Conservation (phyloP, 1,140 invertebrate genomes). For the Lithobius niger region DNA sequence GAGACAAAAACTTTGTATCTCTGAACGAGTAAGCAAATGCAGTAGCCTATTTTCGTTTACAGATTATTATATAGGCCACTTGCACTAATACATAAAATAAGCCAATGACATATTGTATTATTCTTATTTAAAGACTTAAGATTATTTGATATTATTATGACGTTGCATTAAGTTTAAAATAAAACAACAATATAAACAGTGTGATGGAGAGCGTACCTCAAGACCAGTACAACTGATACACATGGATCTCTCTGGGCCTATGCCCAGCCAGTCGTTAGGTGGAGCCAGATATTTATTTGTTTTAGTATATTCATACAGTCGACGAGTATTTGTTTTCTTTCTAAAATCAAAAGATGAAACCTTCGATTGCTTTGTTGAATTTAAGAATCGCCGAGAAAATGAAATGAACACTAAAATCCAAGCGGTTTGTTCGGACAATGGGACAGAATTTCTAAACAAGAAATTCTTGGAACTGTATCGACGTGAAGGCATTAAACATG, state of each 20-base stretch:
- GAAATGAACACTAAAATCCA: conserved; percentile 5
- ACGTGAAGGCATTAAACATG: conserved; percentile 16
- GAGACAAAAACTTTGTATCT: too few species aligned
- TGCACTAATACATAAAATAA: too few species aligned
- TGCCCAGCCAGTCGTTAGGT: conserved; percentile 26
- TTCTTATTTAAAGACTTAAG: too few species aligned
- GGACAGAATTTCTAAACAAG: conserved; percentile 11
- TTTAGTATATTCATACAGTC: conserved; percentile 33
- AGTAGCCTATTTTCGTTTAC: too few species aligned
- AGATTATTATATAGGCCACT: too few species aligned
- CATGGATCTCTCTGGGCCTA: conserved; percentile 33
- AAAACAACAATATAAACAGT: too few species aligned
- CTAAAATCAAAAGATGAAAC: conserved; percentile 28
- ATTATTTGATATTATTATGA: too few species aligned
- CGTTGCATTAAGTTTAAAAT: too few species aligned
- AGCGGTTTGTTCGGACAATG: conserved; percentile 13
- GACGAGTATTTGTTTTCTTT: conserved; percentile 30
- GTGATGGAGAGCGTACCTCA: too few species aligned
- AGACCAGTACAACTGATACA: conserved; percentile 28
- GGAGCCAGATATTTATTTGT: conserved; percentile 30
- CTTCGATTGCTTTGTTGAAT: conserved; percentile 13
- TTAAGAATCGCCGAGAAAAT: conserved; percentile 1
- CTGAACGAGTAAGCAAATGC: too few species aligned
- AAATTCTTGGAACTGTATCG: conserved; percentile 14
- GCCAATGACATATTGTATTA: too few species aligned